Evolutionary conservation across 2,888 invertebrate genomes (phyloP).

Genomic region (Cheilosia variabilis): DNA sequence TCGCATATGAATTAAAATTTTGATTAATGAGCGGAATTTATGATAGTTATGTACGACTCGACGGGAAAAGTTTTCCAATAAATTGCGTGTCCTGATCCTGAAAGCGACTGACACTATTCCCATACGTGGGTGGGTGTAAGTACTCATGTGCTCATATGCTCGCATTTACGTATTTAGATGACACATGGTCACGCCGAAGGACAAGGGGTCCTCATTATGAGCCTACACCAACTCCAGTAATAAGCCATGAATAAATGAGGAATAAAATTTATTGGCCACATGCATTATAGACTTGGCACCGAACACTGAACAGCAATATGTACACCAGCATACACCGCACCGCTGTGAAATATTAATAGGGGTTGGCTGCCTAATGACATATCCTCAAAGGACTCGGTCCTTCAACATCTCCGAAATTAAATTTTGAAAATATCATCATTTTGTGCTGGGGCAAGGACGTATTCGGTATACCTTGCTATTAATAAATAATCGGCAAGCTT

Average conservation of each 20-base stretch:
- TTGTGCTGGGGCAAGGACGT: slow-evolving; percentile 48
- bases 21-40: slow-evolving; percentile 75
- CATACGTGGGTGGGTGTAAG: slow-evolving; percentile 44
- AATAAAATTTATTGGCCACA: slow-evolving; percentile 63
- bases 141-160: slow-evolving; percentile 27
- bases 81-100: slow-evolving; percentile 67
- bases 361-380: slow-evolving; percentile 53
- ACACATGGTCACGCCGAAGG: slow-evolving; percentile 42
- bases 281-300: slow-evolving; percentile 13
- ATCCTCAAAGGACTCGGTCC: slow-evolving; percentile 51
- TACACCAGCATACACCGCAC: not conserved
- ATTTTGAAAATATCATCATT: slow-evolving; percentile 67
- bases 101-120: slow-evolving; percentile 66
- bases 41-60: slow-evolving; percentile 67
- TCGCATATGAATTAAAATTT: slow-evolving; percentile 75
- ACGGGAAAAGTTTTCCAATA: slow-evolving; percentile 71
- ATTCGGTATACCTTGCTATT: slow-evolving; percentile 58
- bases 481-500: slow-evolving; percentile 68
- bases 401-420: slow-evolving; percentile 65
- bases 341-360: slow-evolving; percentile 50
- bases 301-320: too few relatives aligned
- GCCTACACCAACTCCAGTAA: slow-evolving; percentile 32
- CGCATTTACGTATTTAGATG: slow-evolving; percentile 30
- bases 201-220: slow-evolving; percentile 37
- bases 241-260: slow-evolving; percentile 66